Evolutionary conservation across 2,797 vertebrate species (phyloP).

Genomic region (Pseudochromis fuscus): DNA sequence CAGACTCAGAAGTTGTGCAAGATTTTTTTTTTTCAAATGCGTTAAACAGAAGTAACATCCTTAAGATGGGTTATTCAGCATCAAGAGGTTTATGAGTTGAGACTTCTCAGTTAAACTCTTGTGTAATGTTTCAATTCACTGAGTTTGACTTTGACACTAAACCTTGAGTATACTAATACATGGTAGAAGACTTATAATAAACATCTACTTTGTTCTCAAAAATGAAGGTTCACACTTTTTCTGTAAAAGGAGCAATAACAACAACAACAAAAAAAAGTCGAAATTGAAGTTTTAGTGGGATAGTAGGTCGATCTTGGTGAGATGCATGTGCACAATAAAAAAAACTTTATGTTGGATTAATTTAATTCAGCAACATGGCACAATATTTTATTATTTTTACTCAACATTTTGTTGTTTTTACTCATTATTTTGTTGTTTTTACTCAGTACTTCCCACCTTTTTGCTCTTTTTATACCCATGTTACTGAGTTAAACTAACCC

Average conservation of each 20-base stretch:
- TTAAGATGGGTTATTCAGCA: constrained; percentile 4
- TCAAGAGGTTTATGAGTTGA: constrained; percentile 34
- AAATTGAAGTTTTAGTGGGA: too few species aligned
- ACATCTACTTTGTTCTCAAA: neutral
- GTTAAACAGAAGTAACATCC: constrained; percentile 29
- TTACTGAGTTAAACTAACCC: too few species aligned
- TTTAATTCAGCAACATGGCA: too few species aligned
- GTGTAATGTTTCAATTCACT: constrained; percentile 15
- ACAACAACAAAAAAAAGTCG: too few species aligned
- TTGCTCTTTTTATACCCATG: too few species aligned
- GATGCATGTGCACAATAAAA: neutral
- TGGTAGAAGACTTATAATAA: neutral
- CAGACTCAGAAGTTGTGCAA: neutral
- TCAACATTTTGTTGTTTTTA: too few species aligned
- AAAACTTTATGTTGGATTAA: neutral
- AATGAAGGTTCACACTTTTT: neutral
- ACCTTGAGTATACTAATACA: too few species aligned
- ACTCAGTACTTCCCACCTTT: too few species aligned
- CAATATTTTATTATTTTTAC: too few species aligned
- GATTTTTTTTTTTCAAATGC: constrained; percentile 3
- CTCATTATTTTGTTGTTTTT: too few species aligned
- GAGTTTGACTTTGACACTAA: too few species aligned
- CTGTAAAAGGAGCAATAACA: neutral
- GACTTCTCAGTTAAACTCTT: constrained; percentile 22
- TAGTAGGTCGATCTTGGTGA: neutral